Percentiles rank a stretch among this genome's conserved stretches.
phyloP scores from a whole-genome alignment of 1,140 invertebrate genomes.

The Bathynomus jamesi region DNA sequence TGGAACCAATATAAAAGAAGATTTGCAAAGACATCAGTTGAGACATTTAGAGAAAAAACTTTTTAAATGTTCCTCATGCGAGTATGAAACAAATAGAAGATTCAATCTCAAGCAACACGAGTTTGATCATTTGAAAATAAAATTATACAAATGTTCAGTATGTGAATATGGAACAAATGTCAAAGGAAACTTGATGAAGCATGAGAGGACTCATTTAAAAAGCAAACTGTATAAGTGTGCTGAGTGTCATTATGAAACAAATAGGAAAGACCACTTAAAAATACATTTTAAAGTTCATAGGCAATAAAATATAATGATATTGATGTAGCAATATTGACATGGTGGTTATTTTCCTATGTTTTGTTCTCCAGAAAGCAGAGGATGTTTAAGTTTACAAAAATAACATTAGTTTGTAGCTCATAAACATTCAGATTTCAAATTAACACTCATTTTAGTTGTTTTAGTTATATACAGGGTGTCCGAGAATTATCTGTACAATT shows the following conservation, averaged over 20 bases:
- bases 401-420: too few relatives aligned
- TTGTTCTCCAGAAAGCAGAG: too few relatives aligned
- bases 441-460: too few relatives aligned
- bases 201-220: not conserved
- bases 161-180: not conserved
- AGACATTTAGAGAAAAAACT: not conserved
- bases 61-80: not conserved
- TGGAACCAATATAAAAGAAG: not conserved
- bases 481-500: too few relatives aligned
- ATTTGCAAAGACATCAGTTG: not conserved
- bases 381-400: too few relatives aligned
- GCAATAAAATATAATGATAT: too few relatives aligned
- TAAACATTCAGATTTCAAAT: too few relatives aligned
- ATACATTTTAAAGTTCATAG: too few relatives aligned
- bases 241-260: not conserved
- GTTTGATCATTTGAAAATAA: not conserved
- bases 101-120: not conserved
- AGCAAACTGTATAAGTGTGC: not conserved
- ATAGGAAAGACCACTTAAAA: not conserved
- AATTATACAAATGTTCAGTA: not conserved
- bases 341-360: too few relatives aligned
- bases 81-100: not conserved
- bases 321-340: too few relatives aligned
- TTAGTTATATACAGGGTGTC: too few relatives aligned
- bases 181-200: not conserved